These are phyloP conservation scores for Ploceus nigricollis DNA, from an alignment of 2,113 vertebrate species.

Conservation along the genomic window DNA sequence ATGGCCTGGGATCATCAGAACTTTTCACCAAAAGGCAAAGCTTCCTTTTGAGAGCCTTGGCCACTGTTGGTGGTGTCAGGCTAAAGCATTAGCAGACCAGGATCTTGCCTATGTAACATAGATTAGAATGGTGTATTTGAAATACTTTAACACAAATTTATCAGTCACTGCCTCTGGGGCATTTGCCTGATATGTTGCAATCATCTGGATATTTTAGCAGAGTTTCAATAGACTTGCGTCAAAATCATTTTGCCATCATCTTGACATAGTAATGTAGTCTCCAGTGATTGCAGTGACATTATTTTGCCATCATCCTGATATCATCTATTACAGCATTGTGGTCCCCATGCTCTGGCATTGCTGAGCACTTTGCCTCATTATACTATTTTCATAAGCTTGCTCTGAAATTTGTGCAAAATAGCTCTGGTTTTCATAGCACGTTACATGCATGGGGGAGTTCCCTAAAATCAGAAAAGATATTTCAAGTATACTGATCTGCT, in stretches of 20 bases:
- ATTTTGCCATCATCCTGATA: slow-evolving; percentile 67
- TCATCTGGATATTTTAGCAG: slow-evolving; percentile 61
- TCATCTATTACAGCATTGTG: slow-evolving; percentile 47
- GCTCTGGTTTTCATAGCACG: background rate
- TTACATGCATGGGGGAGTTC: background rate
- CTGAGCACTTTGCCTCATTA: slow-evolving; percentile 42
- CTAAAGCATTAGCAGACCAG: background rate
- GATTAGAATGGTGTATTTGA: background rate
- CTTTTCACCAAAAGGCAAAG: background rate
- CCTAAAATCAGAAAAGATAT: slow-evolving; percentile 43
- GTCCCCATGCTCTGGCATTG: slow-evolving; percentile 59
- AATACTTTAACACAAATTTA: slow-evolving; percentile 30
- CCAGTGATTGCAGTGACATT: slow-evolving; percentile 62
- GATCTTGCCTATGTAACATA: background rate
- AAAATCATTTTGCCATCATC: slow-evolving; percentile 64
- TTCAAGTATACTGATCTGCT: slow-evolving; percentile 17
- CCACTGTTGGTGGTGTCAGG: background rate
- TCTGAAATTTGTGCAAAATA: slow-evolving; percentile 24
- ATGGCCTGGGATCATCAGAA: background rate
- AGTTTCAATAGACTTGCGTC: slow-evolving; percentile 50
- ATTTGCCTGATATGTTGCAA: slow-evolving; percentile 39
- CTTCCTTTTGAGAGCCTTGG: background rate
- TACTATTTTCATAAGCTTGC: slow-evolving; percentile 30
- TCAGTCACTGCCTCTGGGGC: background rate
- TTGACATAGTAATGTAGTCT: slow-evolving; percentile 66